phyloP scores from a whole-genome alignment of 2,888 invertebrate species.

The Erebia palarica region DNA sequence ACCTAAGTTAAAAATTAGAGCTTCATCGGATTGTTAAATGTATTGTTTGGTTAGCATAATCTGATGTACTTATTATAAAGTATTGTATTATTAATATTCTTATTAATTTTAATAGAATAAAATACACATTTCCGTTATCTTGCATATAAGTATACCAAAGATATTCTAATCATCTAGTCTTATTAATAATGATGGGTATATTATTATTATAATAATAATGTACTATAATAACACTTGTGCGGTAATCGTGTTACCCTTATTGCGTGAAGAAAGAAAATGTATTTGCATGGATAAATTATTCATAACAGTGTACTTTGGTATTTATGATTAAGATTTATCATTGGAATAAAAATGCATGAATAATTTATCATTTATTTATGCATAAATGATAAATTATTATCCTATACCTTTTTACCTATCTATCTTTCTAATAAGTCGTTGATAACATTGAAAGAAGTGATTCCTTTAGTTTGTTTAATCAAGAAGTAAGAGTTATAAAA shows the following conservation, averaged over 20 bases:
- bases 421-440: not conserved
- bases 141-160: constrained; percentile 1
- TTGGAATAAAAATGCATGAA: not conserved
- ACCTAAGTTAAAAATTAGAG: too few species aligned
- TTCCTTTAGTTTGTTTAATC: not conserved
- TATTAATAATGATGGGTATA: constrained; percentile 7
- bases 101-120: not conserved
- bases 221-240: not conserved
- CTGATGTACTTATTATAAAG: too few species aligned
- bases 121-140: constrained; percentile 1
- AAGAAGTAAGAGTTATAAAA: not conserved
- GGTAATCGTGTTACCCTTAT: not conserved
- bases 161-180: constrained; percentile 8
- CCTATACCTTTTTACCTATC: too few species aligned
- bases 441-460: not conserved
- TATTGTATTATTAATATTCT: too few species aligned
- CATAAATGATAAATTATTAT: too few species aligned
- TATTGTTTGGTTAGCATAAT: too few species aligned
- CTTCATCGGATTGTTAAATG: too few species aligned
- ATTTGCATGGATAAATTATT: constrained; percentile 24
- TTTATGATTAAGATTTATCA: not conserved
- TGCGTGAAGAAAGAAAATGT: constrained; percentile 13
- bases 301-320: constrained; percentile 8
- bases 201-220: constrained; percentile 6
- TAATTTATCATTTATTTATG: not conserved